phyloP scores from a whole-genome alignment of 53 echinoderm and acorn worm species.

The Henricia sp. region DNA sequence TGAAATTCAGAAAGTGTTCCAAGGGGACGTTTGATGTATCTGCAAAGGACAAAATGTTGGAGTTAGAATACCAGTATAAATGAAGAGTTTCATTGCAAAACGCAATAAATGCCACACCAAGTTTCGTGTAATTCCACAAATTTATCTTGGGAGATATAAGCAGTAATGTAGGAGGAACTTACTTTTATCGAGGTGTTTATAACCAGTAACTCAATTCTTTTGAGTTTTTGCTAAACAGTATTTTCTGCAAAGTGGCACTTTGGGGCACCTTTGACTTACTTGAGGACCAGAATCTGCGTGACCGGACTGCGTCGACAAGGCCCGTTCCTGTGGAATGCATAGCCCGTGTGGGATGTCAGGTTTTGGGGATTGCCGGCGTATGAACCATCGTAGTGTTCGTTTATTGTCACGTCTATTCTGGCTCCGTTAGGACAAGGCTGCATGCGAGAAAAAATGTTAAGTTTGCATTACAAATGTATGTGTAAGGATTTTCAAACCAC shows the following conservation, averaged over 20 bases:
- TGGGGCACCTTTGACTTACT: slow-evolving; percentile 61
- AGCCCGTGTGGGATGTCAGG: slow-evolving; percentile 93
- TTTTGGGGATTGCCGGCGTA: slow-evolving; percentile 99
- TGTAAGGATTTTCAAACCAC: too few relatives aligned
- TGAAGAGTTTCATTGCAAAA: too few relatives aligned
- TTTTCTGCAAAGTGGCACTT: background rate
- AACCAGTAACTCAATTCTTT: too few relatives aligned
- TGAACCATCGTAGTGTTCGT: slow-evolving; percentile 97
- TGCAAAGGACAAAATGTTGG: slow-evolving; percentile 38
- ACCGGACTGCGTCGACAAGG: slow-evolving; percentile 95
- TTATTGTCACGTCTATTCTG: slow-evolving; percentile 95
- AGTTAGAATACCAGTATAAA: background rate
- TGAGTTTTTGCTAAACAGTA: too few relatives aligned
- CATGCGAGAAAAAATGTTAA: too few relatives aligned
- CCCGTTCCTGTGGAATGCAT: slow-evolving; percentile 97
- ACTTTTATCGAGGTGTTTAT: too few relatives aligned
- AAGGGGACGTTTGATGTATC: slow-evolving; percentile 71
- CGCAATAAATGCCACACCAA: too few relatives aligned
- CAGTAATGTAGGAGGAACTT: too few relatives aligned
- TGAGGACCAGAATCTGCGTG: slow-evolving; percentile 89
- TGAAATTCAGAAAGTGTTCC: slow-evolving; percentile 82
- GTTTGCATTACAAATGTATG: too few relatives aligned
- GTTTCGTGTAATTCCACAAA: too few relatives aligned
- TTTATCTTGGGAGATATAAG: too few relatives aligned
- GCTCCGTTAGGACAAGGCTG: slow-evolving; percentile 95